Evolutionary conservation across 1,140 invertebrate genomes (phyloP), one percentile per base, ranked within the genome.

Genomic region (Halyomorpha halys): DNA sequence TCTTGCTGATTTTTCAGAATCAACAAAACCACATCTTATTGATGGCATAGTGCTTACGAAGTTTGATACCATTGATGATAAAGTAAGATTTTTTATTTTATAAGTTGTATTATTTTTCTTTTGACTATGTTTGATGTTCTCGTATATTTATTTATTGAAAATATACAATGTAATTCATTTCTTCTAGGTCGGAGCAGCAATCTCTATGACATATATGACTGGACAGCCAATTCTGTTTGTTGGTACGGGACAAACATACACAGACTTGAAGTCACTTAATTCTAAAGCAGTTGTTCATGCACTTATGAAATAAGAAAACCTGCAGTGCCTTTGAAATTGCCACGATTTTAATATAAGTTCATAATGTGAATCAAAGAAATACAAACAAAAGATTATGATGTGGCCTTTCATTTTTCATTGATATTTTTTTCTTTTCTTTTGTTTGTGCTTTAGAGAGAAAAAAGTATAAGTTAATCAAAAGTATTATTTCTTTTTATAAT

Each of bases 191-290:
- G 97, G 97, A 23, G 97, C 97, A 61, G 96, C 97, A 51, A 96
- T 99, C 70, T 99, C 97, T 11, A 99, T 99, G 97, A 98, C 97
- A 0, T 99, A 99, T 73, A 98, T 98, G 64, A 99, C 97, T 39
- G 97, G 97, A 9, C 96, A 99, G 75, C 97, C 97, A 0, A 99
- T 99, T 68, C 93, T 99, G 25, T 99, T 99, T 77, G 97, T 99
- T 25, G 97, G 97, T 19, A 99, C 96, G 51, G 97, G 97, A 6
- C 97, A 99, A 79, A 99, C 96, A 0, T 99, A 99, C 74, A 92
- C 91, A 0, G 97, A 99, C 80, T 79, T 99, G 61, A 95, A 97
- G 74, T 93, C 90, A 67, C 80, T 99, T 56, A 98, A 99, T 78
- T 93, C 92, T 44, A 93, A 94, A 74, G 94, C 97, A 62, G 95